These are phyloP conservation scores for Microtus montanus DNA, from an alignment of 2,113 vertebrate genomes.

Conservation along the genomic window DNA sequence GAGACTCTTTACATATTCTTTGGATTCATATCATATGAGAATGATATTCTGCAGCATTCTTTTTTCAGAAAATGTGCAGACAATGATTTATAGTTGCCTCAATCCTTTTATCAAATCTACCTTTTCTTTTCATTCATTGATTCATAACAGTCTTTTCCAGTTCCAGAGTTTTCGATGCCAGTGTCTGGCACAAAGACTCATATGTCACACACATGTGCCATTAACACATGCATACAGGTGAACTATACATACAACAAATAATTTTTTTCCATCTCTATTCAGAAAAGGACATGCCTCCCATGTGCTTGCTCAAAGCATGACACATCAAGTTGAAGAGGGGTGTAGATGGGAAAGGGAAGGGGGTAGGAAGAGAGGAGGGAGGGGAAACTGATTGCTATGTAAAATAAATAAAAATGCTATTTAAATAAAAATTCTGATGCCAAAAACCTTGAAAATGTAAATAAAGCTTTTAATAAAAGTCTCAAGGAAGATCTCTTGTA, in stretches of 20 bases:
- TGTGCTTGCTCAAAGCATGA: too few relatives aligned
- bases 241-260: neutral
- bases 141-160: neutral
- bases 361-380: too few relatives aligned
- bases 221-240: neutral
- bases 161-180: neutral
- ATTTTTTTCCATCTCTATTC: neutral
- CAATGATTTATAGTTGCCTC: neutral
- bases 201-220: neutral
- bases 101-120: neutral
- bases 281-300: too few relatives aligned
- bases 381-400: too few relatives aligned
- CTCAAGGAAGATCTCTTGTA: neutral
- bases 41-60: rapidly evolving
- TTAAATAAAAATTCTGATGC: too few relatives aligned
- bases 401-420: too few relatives aligned
- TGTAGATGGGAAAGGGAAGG: too few relatives aligned
- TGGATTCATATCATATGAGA: neutral
- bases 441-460: neutral
- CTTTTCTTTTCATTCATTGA: neutral
- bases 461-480: neutral
- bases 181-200: neutral
- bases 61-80: neutral
- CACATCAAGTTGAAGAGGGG: too few relatives aligned
- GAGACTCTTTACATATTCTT: neutral